Percentiles rank a stretch among this genome's conserved stretches.
These are phyloP conservation scores for Colaptes auratus DNA, from an alignment of 2,113 vertebrate species.

Conservation along the genomic window DNA sequence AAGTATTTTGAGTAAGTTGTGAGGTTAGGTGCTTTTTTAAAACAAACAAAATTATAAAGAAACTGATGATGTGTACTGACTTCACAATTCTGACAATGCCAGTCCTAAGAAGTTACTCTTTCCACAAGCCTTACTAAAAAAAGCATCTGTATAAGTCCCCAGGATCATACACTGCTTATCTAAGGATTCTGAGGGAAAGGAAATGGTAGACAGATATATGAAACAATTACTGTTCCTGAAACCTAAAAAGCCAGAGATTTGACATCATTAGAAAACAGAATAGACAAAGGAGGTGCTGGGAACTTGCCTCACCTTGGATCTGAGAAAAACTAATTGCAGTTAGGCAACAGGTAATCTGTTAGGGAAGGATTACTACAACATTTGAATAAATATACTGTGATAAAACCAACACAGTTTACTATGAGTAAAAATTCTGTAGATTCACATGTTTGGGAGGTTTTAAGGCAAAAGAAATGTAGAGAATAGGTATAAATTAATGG, in stretches of 20 bases:
- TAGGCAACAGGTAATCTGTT: too few relatives aligned
- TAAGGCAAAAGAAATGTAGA: neutral
- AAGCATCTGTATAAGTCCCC: neutral
- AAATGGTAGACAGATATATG: neutral
- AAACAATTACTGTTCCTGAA: neutral
- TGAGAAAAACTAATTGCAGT: neutral
- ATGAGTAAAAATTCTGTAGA: neutral
- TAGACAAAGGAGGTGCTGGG: neutral
- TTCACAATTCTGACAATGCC: neutral
- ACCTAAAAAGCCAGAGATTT: neutral
- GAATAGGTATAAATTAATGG: neutral
- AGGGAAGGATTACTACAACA: neutral
- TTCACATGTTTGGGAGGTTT: neutral
- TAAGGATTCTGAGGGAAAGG: neutral
- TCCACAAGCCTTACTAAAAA: neutral
- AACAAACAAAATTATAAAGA: neutral
- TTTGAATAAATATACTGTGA: neutral
- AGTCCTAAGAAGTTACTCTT: neutral
- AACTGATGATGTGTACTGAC: neutral
- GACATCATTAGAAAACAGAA: neutral
- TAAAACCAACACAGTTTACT: neutral
- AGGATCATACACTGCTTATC: accelerated
- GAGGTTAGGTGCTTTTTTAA: neutral
- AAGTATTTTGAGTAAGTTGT: neutral
- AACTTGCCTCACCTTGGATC: neutral